Conservation (phyloP, 2,113 vertebrate species). For the Anolis carolinensis region DNA sequence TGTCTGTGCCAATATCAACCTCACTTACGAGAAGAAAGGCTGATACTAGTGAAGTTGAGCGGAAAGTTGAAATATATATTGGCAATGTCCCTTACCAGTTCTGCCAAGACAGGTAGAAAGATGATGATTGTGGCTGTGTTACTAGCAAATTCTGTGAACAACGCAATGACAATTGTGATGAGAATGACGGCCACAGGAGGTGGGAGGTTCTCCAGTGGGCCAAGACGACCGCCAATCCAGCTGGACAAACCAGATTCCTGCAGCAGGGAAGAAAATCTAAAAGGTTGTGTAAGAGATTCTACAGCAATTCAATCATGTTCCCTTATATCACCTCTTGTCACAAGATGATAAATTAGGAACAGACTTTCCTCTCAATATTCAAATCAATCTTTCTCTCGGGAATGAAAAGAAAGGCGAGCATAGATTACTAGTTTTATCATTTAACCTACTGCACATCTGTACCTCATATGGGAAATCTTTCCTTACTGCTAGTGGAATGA, state of each 20-base stretch:
- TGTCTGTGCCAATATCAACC: background rate
- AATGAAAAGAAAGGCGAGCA: background rate
- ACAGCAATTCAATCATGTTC: too few species aligned
- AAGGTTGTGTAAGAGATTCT: background rate
- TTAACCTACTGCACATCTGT: background rate
- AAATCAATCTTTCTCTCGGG: background rate
- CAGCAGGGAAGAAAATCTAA: conserved; percentile 13
- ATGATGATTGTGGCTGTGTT: conserved; percentile 97
- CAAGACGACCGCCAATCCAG: conserved; percentile 91
- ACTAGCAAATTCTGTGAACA: conserved; percentile 97
- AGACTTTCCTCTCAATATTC: background rate
- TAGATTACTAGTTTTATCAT: background rate
- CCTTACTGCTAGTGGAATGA: background rate
- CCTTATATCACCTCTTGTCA: background rate
- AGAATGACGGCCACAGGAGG: conserved; percentile 86
- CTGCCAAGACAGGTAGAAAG: conserved; percentile 91
- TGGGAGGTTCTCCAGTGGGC: conserved; percentile 86
- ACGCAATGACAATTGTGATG: conserved; percentile 86
- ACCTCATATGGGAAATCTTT: background rate
- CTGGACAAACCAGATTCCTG: conserved; percentile 93
- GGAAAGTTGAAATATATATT: background rate
- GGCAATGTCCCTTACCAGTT: conserved; percentile 84
- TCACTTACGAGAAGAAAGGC: background rate
- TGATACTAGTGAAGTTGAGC: background rate
- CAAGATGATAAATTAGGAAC: background rate